Evolutionary conservation across 2,888 invertebrate species (phyloP).

Genomic region (Elysia crispata): DNA sequence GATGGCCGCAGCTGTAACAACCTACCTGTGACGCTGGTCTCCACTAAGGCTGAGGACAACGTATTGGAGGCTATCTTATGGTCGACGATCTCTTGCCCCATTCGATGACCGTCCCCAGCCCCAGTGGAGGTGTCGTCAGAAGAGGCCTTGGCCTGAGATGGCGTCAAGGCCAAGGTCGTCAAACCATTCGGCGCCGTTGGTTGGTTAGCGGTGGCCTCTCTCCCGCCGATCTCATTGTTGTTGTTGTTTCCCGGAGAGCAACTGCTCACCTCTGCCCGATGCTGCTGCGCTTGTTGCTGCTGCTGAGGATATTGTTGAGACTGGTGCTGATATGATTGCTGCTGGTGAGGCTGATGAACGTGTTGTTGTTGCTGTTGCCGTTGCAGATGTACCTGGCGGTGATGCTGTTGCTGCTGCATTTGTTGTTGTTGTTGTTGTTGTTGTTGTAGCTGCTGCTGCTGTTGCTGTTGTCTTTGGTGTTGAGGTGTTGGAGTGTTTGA

Average conservation of each 20-base stretch:
- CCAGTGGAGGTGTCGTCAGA: slow-evolving; percentile 37
- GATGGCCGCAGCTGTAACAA: no score
- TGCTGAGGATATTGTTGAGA: background rate
- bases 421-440: slow-evolving; percentile 62
- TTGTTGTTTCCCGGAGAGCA: slow-evolving; percentile 33
- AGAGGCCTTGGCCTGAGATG: slow-evolving; percentile 27
- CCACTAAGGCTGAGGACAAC: slow-evolving; percentile 37
- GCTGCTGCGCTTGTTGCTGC: background rate
- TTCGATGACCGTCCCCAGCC: slow-evolving; percentile 11
- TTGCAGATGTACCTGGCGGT: background rate
- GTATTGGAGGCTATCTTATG: slow-evolving; percentile 34
- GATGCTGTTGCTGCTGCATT: slow-evolving; percentile 46
- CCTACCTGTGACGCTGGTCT: slow-evolving; percentile 44
- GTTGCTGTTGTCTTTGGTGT: slow-evolving; percentile 38
- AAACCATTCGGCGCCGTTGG: slow-evolving; percentile 29
- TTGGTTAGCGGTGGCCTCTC: no score
- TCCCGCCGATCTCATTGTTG: slow-evolving; percentile 39
- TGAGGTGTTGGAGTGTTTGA: slow-evolving; percentile 26
- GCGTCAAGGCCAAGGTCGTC: slow-evolving; percentile 18
- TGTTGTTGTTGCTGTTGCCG: slow-evolving; percentile 32
- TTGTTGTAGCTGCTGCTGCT: slow-evolving; percentile 61
- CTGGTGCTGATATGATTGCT: background rate
- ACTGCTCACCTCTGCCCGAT: background rate
- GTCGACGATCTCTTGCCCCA: slow-evolving; percentile 21
- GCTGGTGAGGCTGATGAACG: slow-evolving; percentile 22